Evolutionary conservation across 2,797 vertebrate species (phyloP), one percentile per base, ranked within the genome.

Genomic region (Acanthurus lineatus): DNA sequence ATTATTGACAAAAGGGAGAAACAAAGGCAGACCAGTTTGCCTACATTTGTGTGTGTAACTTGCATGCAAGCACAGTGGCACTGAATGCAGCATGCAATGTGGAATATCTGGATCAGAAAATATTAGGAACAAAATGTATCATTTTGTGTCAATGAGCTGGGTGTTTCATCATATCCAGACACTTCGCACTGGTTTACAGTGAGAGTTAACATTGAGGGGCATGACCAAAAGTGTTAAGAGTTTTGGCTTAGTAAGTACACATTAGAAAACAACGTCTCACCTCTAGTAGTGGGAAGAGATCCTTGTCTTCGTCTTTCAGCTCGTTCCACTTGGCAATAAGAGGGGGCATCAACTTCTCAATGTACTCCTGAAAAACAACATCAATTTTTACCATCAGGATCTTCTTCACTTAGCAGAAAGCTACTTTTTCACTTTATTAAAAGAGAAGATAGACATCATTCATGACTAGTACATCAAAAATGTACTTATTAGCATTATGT

Each of bases 241-340:
- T 8, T 11, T 42, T 42, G 28, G 28, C 4, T 32, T 32, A 4
- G 28, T 32, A 32, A 32, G 28, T 4, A 32, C 2, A 32, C 28
- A 32, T 56, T 44, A 32, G n/a, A 61, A 58, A 38, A 1, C 1
- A 47, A 38, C 17, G 25, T 28, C 81, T 92, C 68, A 98, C 97
- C 95, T 98, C 97, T 71, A 99, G 78, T 15, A 99, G 87, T 0
- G 98, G 98, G 53, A 99, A 98, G 0, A 99, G 96, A 82, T 98
- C 98, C 69, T 99, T 99, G 89, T 99, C 97, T 85, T 99, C 98
- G 0, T 98, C 97, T 86, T 99, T 98, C 59, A 99, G 93, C 86
- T 98, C 97, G 0, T 99, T 99, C 97, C 98, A 99, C 87, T 99
- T 99, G 90, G 97, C 96, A 86, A 99, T 99, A 6, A 98, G 95